These are phyloP conservation scores for Oenanthe melanoleuca DNA, from an alignment of 2,113 vertebrate species.

Conservation along the genomic window DNA sequence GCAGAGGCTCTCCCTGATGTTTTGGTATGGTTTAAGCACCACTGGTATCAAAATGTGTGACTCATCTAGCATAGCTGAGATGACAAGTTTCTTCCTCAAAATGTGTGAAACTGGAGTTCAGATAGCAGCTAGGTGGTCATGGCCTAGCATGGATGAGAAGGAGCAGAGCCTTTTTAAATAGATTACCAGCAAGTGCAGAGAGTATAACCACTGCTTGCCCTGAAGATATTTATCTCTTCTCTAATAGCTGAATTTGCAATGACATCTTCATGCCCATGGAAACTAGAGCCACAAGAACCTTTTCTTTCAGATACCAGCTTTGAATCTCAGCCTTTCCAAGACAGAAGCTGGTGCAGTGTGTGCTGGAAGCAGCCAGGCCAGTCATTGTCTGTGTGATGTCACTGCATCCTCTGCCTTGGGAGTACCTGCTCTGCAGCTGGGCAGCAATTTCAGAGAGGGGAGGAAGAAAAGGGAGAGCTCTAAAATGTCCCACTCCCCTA, in stretches of 20 bases:
- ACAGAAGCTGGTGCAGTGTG: rapidly evolving
- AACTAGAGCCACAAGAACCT: neutral
- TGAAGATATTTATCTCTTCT: neutral
- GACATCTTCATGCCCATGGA: neutral
- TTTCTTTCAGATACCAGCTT: neutral
- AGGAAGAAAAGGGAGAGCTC: neutral
- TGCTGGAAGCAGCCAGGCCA: neutral
- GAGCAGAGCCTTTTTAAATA: neutral
- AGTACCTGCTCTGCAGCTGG: neutral
- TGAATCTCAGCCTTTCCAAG: neutral
- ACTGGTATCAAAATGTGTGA: rapidly evolving
- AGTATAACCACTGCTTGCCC: neutral
- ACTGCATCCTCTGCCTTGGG: neutral
- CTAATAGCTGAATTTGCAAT: neutral
- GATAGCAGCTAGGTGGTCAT: neutral
- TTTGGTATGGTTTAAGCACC: neutral
- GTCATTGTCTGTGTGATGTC: rapidly evolving
- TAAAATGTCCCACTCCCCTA: neutral
- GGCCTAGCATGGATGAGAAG: neutral
- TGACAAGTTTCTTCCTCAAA: neutral
- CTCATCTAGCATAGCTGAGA: neutral
- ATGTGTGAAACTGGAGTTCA: neutral
- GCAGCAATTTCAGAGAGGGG: neutral
- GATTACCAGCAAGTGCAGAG: neutral
- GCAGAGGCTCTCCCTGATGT: neutral